Evolutionary conservation across 2,888 invertebrate genomes (phyloP).

Genomic region (Hypercompe scribonia): DNA sequence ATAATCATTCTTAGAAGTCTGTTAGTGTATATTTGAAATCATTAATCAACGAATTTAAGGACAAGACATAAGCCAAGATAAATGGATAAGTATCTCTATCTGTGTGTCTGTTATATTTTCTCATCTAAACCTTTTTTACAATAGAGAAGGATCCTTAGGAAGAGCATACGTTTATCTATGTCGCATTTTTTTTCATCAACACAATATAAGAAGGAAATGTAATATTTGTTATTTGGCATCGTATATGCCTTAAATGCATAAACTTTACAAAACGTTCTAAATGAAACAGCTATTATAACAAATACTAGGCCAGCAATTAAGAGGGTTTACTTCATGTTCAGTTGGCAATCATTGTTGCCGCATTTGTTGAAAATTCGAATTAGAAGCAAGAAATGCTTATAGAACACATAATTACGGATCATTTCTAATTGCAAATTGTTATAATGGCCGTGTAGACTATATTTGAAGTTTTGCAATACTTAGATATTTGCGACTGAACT

Average conservation of each 20-base stretch:
- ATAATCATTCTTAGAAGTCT: constrained; percentile 54
- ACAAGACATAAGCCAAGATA: not conserved
- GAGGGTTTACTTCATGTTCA: constrained; percentile 50
- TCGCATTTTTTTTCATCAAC: not conserved
- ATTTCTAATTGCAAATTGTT: constrained; percentile 64
- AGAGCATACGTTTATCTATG: not conserved
- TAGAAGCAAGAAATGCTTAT: constrained; percentile 58
- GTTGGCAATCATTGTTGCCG: constrained; percentile 53
- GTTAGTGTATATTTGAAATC: constrained; percentile 55
- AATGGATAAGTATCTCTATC: not conserved
- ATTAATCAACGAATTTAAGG: constrained; percentile 29
- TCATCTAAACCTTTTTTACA: no score
- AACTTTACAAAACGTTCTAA: constrained; percentile 19
- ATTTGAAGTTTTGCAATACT: constrained; percentile 46
- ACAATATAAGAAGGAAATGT: not conserved
- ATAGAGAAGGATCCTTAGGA: not conserved
- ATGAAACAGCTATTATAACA: constrained; percentile 35
- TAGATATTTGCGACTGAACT: constrained; percentile 26
- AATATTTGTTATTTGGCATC: not conserved
- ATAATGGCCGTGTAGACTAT: constrained; percentile 47
- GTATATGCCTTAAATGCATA: not conserved
- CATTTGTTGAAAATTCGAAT: constrained; percentile 43
- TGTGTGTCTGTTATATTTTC: not conserved
- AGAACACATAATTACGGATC: constrained; percentile 55
- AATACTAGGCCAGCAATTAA: constrained; percentile 50